phyloP scores from a whole-genome alignment of 2,113 vertebrate genomes.

The Reinhardtius hippoglossoides region DNA sequence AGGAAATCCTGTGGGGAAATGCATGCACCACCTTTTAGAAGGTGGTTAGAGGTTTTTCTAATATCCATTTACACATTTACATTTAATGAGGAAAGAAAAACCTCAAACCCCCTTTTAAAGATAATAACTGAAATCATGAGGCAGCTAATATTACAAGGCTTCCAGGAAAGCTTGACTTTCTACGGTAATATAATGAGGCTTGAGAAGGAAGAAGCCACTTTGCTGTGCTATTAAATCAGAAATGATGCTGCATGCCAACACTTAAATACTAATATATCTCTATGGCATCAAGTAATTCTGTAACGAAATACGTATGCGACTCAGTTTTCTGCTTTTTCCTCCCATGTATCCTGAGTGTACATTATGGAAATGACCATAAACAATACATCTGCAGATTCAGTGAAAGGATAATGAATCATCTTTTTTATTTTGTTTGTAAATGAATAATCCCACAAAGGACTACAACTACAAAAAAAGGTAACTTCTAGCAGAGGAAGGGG shows the following conservation, averaged over 20 bases:
- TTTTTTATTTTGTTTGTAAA: no score
- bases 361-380: no score
- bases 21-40: conserved; percentile 4
- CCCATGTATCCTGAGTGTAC: no score
- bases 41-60: neutral
- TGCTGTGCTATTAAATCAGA: neutral
- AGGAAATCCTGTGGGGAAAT: neutral
- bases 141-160: neutral
- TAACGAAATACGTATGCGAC: no score
- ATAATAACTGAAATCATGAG: conserved; percentile 12
- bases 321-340: no score
- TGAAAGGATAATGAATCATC: no score
- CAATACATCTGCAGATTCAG: no score
- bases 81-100: conserved; percentile 10
- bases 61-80: neutral
- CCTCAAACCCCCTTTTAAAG: conserved; percentile 15
- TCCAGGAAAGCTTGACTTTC: neutral
- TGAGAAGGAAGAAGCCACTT: no score
- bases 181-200: no score
- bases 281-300: neutral
- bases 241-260: no score
- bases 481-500: neutral
- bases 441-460: neutral
- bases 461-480: neutral
- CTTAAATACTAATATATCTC: neutral